A percentile compares a stretch with the other conserved stretches of the same genome.
phyloP scores from a whole-genome alignment of 2,888 invertebrate genomes.

The Cephus sareptanus region DNA sequence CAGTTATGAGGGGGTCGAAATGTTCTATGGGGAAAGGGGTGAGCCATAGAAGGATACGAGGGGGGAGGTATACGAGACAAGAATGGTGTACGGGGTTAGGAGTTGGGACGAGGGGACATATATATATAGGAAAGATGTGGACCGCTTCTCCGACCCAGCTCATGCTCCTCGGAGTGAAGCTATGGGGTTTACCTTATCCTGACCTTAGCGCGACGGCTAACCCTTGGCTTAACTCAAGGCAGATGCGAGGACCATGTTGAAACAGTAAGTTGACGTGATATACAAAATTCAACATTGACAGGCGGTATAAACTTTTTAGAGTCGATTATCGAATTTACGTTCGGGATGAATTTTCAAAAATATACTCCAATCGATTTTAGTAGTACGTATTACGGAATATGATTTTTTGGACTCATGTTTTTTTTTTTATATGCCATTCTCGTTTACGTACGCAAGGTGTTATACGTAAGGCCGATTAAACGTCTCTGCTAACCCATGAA shows the following conservation, averaged over 20 bases:
- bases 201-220: constrained; percentile 27
- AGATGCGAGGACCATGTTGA: constrained; percentile 15
- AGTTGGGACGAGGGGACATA: constrained; percentile 22
- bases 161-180: constrained; percentile 23
- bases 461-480: neutral
- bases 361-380: too few species aligned
- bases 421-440: too few species aligned
- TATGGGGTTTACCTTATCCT: constrained; percentile 40
- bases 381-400: neutral
- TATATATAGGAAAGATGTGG: constrained; percentile 33
- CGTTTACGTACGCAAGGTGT: neutral
- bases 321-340: neutral
- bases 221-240: constrained; percentile 35
- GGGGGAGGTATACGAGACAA: constrained; percentile 2
- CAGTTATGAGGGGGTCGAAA: constrained; percentile 1
- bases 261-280: neutral
- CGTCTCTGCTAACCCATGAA: neutral
- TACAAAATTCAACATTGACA: neutral
- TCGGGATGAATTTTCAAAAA: too few species aligned
- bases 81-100: constrained; percentile 7
- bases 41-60: neutral
- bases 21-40: neutral
- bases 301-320: too few species aligned
- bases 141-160: constrained; percentile 28
- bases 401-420: neutral